These are phyloP conservation scores for Brachypodius melanocephalos DNA, from an alignment of 2,113 vertebrate genomes.

Conservation along the genomic window DNA sequence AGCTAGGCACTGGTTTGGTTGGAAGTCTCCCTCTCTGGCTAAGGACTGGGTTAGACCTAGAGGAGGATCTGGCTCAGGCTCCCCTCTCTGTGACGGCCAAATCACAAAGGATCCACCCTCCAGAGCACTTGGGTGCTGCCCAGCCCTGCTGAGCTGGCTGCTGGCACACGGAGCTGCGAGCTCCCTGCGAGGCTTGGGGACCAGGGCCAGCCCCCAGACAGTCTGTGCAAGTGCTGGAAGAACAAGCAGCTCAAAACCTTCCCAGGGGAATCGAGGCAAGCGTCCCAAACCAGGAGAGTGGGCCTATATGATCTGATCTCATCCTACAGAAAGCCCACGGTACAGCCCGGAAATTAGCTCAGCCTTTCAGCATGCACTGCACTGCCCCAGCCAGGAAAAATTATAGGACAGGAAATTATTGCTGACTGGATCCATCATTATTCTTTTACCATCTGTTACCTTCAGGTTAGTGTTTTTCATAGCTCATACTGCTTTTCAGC, in stretches of 20 bases:
- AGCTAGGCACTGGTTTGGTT: not conserved
- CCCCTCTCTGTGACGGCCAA: not conserved
- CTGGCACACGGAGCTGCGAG: not conserved
- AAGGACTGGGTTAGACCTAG: not conserved
- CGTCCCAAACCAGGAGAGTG: not conserved
- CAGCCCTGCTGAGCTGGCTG: not conserved
- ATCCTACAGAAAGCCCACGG: not conserved
- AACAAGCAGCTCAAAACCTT: not conserved
- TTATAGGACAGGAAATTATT: slow-evolving; percentile 56
- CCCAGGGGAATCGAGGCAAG: not conserved
- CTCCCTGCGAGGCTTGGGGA: not conserved
- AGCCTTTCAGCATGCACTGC: not conserved
- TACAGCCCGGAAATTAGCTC: slow-evolving; percentile 34
- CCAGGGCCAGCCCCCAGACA: not conserved
- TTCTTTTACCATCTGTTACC: slow-evolving; percentile 57
- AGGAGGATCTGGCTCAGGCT: not conserved
- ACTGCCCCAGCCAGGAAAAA: slow-evolving; percentile 18
- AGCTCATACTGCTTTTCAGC: slow-evolving; percentile 6
- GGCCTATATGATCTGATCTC: not conserved
- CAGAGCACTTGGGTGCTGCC: not conserved
- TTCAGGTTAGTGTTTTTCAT: slow-evolving; percentile 33
- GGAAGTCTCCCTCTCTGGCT: not conserved
- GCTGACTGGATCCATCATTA: slow-evolving; percentile 48
- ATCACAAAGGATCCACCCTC: not conserved
- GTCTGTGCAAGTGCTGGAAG: not conserved